These are phyloP conservation scores for Maniola hyperantus DNA, from an alignment of 2,888 invertebrate species.

Conservation along the genomic window DNA sequence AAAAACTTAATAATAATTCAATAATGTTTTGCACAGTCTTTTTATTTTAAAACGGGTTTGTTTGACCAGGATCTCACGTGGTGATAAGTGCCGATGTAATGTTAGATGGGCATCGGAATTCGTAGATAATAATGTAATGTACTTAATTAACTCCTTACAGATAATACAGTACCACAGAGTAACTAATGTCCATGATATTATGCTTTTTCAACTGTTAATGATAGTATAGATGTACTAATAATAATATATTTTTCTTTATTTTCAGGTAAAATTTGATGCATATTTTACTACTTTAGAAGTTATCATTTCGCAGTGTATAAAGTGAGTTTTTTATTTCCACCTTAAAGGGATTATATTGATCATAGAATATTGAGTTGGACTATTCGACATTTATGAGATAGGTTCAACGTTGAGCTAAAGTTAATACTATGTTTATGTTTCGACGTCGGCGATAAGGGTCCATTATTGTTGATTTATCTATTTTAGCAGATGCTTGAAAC, in stretches of 20 bases:
- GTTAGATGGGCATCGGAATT: conserved; percentile 14
- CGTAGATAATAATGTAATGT: conserved; percentile 11
- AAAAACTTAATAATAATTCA: not conserved
- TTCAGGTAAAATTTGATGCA: not conserved
- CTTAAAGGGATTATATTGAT: conserved; percentile 9
- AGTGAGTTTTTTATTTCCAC: conserved; percentile 13
- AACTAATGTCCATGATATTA: no score
- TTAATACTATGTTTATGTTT: conserved; percentile 15
- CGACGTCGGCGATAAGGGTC: conserved; percentile 11
- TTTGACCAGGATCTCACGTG: not conserved
- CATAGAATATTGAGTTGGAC: conserved; percentile 9
- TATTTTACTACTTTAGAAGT: not conserved
- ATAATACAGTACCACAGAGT: not conserved
- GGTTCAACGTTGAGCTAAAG: conserved; percentile 3
- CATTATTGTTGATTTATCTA: conserved; percentile 15
- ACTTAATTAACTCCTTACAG: conserved; percentile 19
- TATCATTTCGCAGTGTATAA: not conserved
- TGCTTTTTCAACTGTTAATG: no score
- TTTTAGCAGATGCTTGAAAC: conserved; percentile 1
- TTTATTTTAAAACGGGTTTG: conserved; percentile 2
- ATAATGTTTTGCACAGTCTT: conserved; percentile 3
- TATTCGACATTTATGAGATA: conserved; percentile 15
- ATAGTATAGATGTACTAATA: not conserved
- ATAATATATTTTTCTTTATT: not conserved
- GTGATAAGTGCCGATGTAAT: conserved; percentile 10